Conservation (phyloP, 2,113 vertebrate genomes). For the Mesitornis unicolor region DNA sequence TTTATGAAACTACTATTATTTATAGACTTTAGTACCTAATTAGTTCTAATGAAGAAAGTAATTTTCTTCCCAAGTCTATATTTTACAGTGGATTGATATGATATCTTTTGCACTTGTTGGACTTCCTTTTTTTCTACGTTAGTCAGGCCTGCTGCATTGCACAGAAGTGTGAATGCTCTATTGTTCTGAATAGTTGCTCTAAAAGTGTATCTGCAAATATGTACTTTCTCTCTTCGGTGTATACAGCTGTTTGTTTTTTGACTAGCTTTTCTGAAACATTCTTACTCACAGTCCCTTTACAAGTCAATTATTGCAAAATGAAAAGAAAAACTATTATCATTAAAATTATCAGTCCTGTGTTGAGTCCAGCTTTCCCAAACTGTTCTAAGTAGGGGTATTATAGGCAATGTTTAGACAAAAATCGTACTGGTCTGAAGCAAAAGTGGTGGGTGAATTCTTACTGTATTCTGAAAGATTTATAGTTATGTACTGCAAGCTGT, state of each 20-base stretch:
- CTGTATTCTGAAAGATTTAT: neutral
- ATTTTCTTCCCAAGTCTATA: neutral
- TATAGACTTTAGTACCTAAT: neutral
- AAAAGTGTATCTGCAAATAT: neutral
- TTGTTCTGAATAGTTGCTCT: neutral
- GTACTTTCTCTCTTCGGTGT: neutral
- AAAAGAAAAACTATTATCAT: neutral
- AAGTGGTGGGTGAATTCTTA: neutral
- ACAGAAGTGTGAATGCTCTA: neutral
- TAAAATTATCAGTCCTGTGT: neutral
- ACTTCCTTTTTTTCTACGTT: neutral
- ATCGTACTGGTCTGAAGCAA: neutral
- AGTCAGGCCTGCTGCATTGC: neutral
- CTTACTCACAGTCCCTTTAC: neutral
- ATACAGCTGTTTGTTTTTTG: neutral
- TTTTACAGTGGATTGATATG: neutral
- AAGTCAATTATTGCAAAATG: neutral
- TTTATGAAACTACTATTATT: neutral
- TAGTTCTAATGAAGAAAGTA: neutral
- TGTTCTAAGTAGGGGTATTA: neutral
- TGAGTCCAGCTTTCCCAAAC: neutral
- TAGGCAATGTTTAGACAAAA: neutral
- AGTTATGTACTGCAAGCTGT: neutral
- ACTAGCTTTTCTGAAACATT: neutral
- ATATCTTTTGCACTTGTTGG: neutral